phyloP scores from a whole-genome alignment of 2,113 vertebrate species.

The Chascanopsetta lugubris region DNA sequence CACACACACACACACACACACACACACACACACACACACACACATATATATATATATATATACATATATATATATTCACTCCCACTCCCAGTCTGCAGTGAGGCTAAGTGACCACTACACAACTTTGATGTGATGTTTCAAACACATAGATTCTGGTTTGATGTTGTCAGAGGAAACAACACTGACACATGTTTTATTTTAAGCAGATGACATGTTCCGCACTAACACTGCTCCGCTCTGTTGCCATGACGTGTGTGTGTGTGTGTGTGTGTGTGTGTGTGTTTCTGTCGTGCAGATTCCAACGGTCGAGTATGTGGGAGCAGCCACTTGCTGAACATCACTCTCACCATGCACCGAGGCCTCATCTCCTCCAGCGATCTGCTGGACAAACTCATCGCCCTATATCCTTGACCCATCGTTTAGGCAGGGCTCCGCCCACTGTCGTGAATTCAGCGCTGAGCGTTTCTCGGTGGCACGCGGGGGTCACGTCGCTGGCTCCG shows the following conservation, averaged over 20 bases:
- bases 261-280: conserved; percentile 24
- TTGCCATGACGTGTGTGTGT: background rate
- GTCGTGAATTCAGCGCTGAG: too few relatives aligned
- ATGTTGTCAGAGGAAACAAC: background rate
- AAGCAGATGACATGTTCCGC: background rate
- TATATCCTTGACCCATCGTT: conserved; percentile 93
- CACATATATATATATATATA: too few relatives aligned
- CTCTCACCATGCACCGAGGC: conserved; percentile 92
- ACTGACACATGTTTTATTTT: background rate
- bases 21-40: too few relatives aligned
- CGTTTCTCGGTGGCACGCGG: too few relatives aligned
- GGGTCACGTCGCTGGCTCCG: conserved; percentile 41
- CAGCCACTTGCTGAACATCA: conserved; percentile 89
- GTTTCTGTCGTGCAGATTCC: conserved; percentile 81
- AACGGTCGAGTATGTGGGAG: conserved; percentile 87
- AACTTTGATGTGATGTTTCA: background rate
- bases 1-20: too few relatives aligned
- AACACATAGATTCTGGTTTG: background rate
- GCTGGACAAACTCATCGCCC: conserved; percentile 85
- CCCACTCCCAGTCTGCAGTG: background rate
- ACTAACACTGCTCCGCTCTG: background rate
- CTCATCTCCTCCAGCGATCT: conserved; percentile 91
- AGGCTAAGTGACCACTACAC: background rate
- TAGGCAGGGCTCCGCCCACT: too few relatives aligned
- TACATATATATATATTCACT: too few relatives aligned